Conservation (phyloP, 2,888 invertebrate species). For the Bibio marci region DNA sequence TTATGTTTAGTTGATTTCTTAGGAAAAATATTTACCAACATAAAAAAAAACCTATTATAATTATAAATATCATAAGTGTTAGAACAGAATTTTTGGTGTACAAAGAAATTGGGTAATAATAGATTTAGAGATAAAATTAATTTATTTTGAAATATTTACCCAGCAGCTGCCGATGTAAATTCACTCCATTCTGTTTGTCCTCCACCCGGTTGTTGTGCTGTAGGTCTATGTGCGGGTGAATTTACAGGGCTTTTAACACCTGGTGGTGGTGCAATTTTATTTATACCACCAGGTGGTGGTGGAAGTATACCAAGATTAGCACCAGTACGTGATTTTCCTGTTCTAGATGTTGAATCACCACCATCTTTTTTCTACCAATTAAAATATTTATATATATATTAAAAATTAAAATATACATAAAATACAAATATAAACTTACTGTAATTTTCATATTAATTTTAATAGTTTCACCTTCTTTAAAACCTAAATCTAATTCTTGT, state of each 20-base stretch:
- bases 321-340: slow-evolving; percentile 32
- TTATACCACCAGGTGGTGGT: slow-evolving; percentile 62
- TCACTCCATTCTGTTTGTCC: slow-evolving; percentile 1
- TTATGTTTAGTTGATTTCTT: neutral
- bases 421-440: slow-evolving; percentile 33
- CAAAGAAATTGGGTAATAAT: neutral
- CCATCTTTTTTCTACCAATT: slow-evolving; percentile 69
- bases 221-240: slow-evolving; percentile 40
- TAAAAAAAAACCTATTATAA: no score
- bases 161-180: neutral
- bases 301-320: slow-evolving; percentile 50
- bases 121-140: no score
- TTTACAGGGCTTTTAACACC: slow-evolving; percentile 38
- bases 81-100: neutral
- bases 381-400: slow-evolving; percentile 4
- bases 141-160: neutral
- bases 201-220: neutral
- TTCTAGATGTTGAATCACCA: slow-evolving; percentile 41
- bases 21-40: no score
- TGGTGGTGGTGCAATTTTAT: slow-evolving; percentile 58
- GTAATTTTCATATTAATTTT: slow-evolving; percentile 97
- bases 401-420: slow-evolving; percentile 3
- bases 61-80: neutral
- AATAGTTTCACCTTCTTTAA: slow-evolving; percentile 99
- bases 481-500: slow-evolving; percentile 80